Base-by-base conservation (phyloP, 2,888 invertebrate species). In the Himalopsyche tibetana region DNA sequence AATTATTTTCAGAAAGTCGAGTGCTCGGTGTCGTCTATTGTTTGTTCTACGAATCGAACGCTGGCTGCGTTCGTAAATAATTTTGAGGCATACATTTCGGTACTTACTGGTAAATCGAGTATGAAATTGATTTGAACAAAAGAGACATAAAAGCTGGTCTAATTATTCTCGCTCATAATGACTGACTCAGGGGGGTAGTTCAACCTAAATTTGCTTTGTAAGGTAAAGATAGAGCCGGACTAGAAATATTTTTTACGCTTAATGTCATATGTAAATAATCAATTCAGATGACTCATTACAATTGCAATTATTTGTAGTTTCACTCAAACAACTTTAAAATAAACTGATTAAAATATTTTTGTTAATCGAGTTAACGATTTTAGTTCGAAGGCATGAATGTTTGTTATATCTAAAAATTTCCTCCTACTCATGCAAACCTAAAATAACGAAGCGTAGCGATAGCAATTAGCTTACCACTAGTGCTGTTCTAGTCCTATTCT, bases 101-200 rank as follows among this genome's bases (percentile, higher is more conserved):
- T 63, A 63, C 63, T 63, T 63, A 63, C 63, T 63, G 63, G 63
- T 63, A 63, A 63, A 63, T 63, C 63, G 63, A 63, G 63, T 63
- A 63, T 63, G 63, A 63, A 63, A 63, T 63, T 63, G 63, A 63
- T 63, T 63, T 63, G 63, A 63, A 63, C 63, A 63, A 63, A 63
- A 63, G 63, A 28, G 63, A 63, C 63, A 63, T 63, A 63, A 63
- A 63, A 63, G 63, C 63, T 63, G 63, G 19, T 63, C 63, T 63
- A 63, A 63, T 63, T 63, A 63, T 63, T 63, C 63, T 63, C 19
- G n/a, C 63, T 63, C 63, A 63, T 63, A 63, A 63, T 63, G 63
- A 63, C 63, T 63, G 63, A 63, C 63, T 63, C 63, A 15, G 63
- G 63, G 63, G 63, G 63, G 63, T 63, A 63, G 63, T 63, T 63